Base-by-base conservation (phyloP, 2,113 vertebrate genomes). In the Cnemophilus loriae region DNA sequence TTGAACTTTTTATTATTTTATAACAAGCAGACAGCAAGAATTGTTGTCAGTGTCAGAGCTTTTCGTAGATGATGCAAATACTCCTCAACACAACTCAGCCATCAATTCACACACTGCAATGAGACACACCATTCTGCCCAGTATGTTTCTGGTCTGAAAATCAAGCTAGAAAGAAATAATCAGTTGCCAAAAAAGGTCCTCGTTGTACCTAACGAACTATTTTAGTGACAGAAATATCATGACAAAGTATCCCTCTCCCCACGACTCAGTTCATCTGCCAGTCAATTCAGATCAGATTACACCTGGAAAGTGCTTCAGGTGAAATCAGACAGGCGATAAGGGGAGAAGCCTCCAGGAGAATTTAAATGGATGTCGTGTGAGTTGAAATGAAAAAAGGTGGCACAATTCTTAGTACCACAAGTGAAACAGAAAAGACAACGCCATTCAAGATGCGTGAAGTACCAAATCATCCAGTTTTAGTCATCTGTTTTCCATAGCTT, bases 1-100 rank as follows among this genome's bases (percentile, higher is more conserved):
- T 83, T 12, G 2, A 69, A 82, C 28, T 89, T 95, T 76, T 95
- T 74, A 87, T 84, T 96, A 67, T 95, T 92, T 35, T 53, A 6
- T 78, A 96, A 88, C 80, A 96, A 92, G 88, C 55, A 95, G 93
- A 84, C 82, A 96, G 93, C 26, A 89, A 84, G 37, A 93, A 93
- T 84, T 90, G 46, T 27, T 84, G 32, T 93, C 68, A 32, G 59
- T 82, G 70, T 93, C 88, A 90, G 35, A 80, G 30, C 18, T 93
- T 95, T 94, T 81, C 71, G 35, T 13, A 61, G 77, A 87, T 50
- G 17, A 90, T 77, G 95, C 89, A 95, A 97, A 83, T 70, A 95
- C 74, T 96, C 68, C 81, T 93, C 87, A 87, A 60, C 46, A 90
- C 64, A 92, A 95, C 10, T 93, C 90, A 89, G 80, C 92, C 30